Evolutionary conservation across 2,888 invertebrate species (phyloP).

Genomic region (Balanococcus diminutus): DNA sequence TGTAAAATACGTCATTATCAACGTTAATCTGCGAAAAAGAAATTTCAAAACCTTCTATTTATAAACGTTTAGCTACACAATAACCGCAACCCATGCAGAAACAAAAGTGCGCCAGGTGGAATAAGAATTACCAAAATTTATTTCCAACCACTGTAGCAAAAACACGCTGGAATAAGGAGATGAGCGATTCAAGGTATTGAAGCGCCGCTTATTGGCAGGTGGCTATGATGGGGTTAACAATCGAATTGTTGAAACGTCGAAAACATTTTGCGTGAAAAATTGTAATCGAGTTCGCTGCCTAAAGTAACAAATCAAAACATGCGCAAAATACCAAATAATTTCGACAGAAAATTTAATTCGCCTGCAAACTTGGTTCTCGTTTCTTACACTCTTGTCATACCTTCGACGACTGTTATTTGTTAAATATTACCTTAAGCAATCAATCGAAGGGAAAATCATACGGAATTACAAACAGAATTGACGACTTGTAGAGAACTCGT

Average conservation of each 20-base stretch:
- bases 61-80: slow-evolving; percentile 21
- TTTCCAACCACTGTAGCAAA: not conserved
- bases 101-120: slow-evolving; percentile 26
- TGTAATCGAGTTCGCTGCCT: slow-evolving; percentile 27
- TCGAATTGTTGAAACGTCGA: slow-evolving; percentile 35
- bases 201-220: slow-evolving; percentile 32
- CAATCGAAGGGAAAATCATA: slow-evolving; percentile 1
- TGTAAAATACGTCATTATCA: slow-evolving; percentile 23
- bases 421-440: not conserved
- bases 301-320: slow-evolving; percentile 27
- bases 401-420: not conserved
- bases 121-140: slow-evolving; percentile 32
- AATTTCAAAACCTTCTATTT: slow-evolving; percentile 23
- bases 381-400: not conserved
- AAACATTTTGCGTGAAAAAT: slow-evolving; percentile 34
- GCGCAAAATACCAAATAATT: slow-evolving; percentile 29
- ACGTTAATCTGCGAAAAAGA: slow-evolving; percentile 16
- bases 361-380: not conserved
- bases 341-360: slow-evolving; percentile 8
- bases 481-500: not conserved
- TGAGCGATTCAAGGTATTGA: slow-evolving; percentile 36
- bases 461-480: not conserved
- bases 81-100: slow-evolving; percentile 10
- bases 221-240: slow-evolving; percentile 35
- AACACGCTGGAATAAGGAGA: slow-evolving; percentile 15